Base-by-base conservation (phyloP, 2,888 invertebrate species). In the Agrenia bidenticulata region DNA sequence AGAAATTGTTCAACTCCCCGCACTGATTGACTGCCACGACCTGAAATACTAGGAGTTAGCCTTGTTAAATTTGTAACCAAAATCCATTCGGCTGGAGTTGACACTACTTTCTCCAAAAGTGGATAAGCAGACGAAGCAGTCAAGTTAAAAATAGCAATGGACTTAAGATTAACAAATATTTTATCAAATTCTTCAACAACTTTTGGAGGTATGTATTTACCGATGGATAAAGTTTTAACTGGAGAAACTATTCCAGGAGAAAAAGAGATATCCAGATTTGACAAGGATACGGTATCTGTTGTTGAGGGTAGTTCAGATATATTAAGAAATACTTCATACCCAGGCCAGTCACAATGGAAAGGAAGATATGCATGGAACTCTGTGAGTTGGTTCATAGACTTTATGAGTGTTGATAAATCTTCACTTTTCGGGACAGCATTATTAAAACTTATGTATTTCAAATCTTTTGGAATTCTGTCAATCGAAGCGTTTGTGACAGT, bases 311-410 rank as follows among this genome's bases (percentile, higher is more conserved):
- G 42, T n/a, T 55, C 17, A 15, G 56, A 61, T 4, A 65, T 23
- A 23, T 61, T 61, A 13, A 64, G 39, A 42, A 9, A 64, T 24
- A 65, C 56, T 32, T 61, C 65, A 49, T 65, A 61, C 1, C 61
- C 61, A 9, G 65, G 56, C 65, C 65, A 65, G n/a, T 57, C 61
- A 23, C 61, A 64, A n/a, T 64, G 59, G 23, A 64, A 64, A 5
- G 55, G n/a, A n/a, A 42, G 64, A 19, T 54, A 65, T 7, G 61
- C 26, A n/a, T 65, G 65, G 2, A 65, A 55, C n/a, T 65, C 65
- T 21, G 42, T 51, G 13, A 65, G 45, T 13, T 61, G 37, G 15
- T 17, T 19, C 23, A 65, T n/a, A 1, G 60, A 19, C 5, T 50
- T 32, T 1, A 55, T 55, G 1, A 61, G 15, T n/a, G 50, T 21